These are phyloP conservation scores for Stenurella melanura DNA, from an alignment of 2,888 invertebrate genomes.

Conservation along the genomic window DNA sequence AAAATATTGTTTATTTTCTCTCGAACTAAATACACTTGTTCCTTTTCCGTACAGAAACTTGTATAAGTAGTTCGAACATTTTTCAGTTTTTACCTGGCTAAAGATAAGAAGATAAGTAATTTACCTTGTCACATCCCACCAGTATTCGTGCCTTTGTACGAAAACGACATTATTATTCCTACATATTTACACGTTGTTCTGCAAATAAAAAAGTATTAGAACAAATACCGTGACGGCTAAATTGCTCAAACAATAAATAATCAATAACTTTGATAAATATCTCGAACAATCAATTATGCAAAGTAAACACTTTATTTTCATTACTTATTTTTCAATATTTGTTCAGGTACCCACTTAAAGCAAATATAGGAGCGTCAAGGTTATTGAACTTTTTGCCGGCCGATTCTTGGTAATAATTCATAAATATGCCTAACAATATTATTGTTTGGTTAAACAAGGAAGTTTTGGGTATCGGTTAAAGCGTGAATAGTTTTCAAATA, in stretches of 20 bases:
- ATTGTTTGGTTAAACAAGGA: slow-evolving; percentile 16
- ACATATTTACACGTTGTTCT: slow-evolving; percentile 17
- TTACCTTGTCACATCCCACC: slow-evolving; percentile 13
- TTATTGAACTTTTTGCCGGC: slow-evolving; percentile 50
- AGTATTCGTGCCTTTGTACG: background rate
- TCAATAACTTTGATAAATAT: slow-evolving; percentile 64
- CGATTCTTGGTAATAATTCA: slow-evolving; percentile 1
- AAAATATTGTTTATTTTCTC: too few species aligned
- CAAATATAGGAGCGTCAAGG: slow-evolving; percentile 52
- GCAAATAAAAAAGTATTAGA: slow-evolving; percentile 31
- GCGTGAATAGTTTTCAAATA: background rate
- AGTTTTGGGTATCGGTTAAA: background rate
- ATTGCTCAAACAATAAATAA: slow-evolving; percentile 53
- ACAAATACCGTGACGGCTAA: slow-evolving; percentile 31
- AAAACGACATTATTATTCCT: slow-evolving; percentile 8
- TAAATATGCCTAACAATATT: slow-evolving; percentile 1
- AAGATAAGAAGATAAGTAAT: slow-evolving; percentile 5
- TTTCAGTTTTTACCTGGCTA: background rate
- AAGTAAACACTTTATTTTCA: slow-evolving; percentile 60
- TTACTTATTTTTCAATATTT: slow-evolving; percentile 55
- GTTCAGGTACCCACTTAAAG: slow-evolving; percentile 60
- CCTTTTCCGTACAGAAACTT: too few species aligned
- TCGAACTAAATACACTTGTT: too few species aligned
- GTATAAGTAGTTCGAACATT: background rate
- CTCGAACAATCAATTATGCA: slow-evolving; percentile 65